phyloP scores from a whole-genome alignment of 2,888 invertebrate species.

The Microchrysa polita region DNA sequence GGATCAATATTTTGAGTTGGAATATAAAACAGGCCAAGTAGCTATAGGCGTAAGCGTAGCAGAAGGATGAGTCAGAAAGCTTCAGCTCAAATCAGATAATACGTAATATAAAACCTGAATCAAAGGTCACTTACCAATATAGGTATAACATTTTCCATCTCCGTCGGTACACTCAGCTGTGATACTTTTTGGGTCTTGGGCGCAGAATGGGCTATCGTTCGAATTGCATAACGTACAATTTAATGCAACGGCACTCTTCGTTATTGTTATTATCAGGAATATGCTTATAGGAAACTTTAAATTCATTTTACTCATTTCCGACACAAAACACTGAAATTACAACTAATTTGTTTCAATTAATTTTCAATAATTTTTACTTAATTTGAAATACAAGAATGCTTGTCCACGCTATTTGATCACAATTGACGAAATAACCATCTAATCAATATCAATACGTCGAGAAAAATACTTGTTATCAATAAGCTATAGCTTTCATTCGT shows the following conservation, averaged over 20 bases:
- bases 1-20: too few relatives aligned
- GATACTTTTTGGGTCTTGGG: background rate
- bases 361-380: too few relatives aligned
- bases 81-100: too few relatives aligned
- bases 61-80: too few relatives aligned
- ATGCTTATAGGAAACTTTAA: too few relatives aligned
- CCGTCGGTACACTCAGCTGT: background rate
- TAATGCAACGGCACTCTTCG: background rate
- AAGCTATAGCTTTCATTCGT: conserved; percentile 9
- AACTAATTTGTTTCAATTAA: background rate
- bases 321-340: background rate
- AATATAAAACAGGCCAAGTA: too few relatives aligned
- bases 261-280: too few relatives aligned
- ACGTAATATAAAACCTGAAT: too few relatives aligned
- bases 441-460: conserved; percentile 14
- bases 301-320: too few relatives aligned
- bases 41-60: too few relatives aligned
- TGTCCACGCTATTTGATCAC: conserved; percentile 18
- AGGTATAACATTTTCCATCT: conserved; percentile 8
- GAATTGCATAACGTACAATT: background rate
- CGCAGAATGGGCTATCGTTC: background rate
- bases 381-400: too few relatives aligned
- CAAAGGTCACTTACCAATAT: conserved; percentile 12
- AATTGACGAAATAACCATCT: background rate
- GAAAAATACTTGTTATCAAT: conserved; percentile 27